Evolutionary conservation across 2,797 vertebrate genomes (phyloP).

Genomic region (Discoglossus pictus): DNA sequence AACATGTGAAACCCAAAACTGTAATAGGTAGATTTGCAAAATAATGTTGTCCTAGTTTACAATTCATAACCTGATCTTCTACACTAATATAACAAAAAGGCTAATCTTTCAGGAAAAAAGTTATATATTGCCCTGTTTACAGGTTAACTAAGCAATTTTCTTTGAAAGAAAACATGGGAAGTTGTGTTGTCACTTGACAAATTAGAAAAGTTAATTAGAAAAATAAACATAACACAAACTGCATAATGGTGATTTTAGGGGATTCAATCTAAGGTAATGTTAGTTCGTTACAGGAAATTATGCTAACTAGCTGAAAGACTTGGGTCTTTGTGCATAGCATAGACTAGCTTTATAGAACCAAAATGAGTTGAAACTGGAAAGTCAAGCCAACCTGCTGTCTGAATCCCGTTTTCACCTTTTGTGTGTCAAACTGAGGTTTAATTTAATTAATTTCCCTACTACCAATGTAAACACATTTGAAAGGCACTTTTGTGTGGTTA

Average conservation of each 20-base stretch:
- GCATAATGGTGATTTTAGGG: constrained; percentile 35
- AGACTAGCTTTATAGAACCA: constrained; percentile 24
- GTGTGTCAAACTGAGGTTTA: constrained; percentile 48
- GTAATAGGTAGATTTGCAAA: no score
- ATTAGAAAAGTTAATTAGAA: constrained; percentile 35
- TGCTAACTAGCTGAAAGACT: constrained; percentile 41
- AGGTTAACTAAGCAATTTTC: no score
- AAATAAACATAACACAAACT: constrained; percentile 37
- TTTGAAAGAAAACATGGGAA: constrained; percentile 37
- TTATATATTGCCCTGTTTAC: no score
- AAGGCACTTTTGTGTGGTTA: constrained; percentile 33
- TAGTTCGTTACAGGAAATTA: constrained; percentile 48
- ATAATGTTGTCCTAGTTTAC: no score
- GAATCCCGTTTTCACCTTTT: constrained; percentile 46
- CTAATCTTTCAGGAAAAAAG: no score
- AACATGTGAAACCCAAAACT: no score
- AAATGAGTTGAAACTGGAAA: constrained; percentile 22
- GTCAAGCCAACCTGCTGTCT: constrained; percentile 39
- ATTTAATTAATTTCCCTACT: constrained; percentile 46
- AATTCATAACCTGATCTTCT: no score
- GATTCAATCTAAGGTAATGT: constrained; percentile 40
- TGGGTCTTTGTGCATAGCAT: constrained; percentile 36
- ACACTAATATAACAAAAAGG: no score
- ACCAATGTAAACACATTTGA: constrained; percentile 45
- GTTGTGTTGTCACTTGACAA: constrained; percentile 31